Evolutionary conservation across 2,888 invertebrate species (phyloP), one percentile per base, ranked within the genome.

Genomic region (Neocrepidodera transversa): DNA sequence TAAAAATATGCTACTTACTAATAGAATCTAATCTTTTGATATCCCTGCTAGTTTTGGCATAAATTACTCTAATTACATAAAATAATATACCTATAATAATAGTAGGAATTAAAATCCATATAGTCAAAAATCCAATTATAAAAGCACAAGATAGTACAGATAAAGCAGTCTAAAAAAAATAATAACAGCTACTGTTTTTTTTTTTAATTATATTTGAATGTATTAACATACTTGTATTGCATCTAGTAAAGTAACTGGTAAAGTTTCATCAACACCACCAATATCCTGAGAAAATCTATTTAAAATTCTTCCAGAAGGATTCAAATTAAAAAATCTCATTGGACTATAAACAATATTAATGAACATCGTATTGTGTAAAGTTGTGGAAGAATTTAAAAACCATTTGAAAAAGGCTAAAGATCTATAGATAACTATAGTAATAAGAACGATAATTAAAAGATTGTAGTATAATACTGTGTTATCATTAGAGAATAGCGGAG

Each of bases 201-300:
- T 23, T 4, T 4, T 4, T 4, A 23, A 23, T 23, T 23, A 23
- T 6, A 23, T 6, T 23, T 23, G 23, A 23, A 23, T 4, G 6
- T 23, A 4, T 23, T 4, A 23, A 23, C 6, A 47, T 58, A 69
- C 70, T 54, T 69, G 65, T n/a, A 72, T 76, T 7, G 78, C 78
- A 75, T 83, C 82, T 56, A 83, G 80, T 50, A 83, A 64, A 1
- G 80, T 79, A 11, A 69, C 66, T 0, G 83, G 82, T 20, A 83
- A 64, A 14, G 79, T 48, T 66, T 83, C 83, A 69, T 83, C 83
- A 3, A 83, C 78, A 0, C 81, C 76, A 0, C 82, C 87, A 71
- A 87, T 82, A 71, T 89, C 89, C 72, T 87, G 88, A 1, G 88
- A 85, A 73, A 89, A 88, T 42, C 89, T 79, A 76, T 88, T 89